Evolutionary conservation across 2,888 invertebrate genomes (phyloP).

Genomic region (Rhamphomyia laevipes): DNA sequence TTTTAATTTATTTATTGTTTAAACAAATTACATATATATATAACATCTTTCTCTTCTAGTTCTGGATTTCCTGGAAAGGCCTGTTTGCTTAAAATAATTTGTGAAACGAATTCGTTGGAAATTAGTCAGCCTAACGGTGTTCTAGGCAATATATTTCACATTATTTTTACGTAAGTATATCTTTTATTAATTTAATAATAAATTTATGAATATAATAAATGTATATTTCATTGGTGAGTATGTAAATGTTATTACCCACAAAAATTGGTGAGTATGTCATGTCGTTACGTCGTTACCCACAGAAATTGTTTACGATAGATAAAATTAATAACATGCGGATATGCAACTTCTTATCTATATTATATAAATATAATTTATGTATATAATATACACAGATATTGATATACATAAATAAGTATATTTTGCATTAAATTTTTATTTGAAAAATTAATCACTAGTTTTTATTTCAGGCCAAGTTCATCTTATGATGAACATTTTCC

Average conservation of each 20-base stretch:
- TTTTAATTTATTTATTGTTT: conserved; percentile 18
- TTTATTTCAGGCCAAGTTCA: neutral
- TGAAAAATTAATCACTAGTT: neutral
- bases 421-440: too few relatives aligned
- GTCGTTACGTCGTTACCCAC: too few relatives aligned
- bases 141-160: conserved; percentile 51
- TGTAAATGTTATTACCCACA: too few relatives aligned
- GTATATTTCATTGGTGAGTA: too few relatives aligned
- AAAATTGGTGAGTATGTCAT: too few relatives aligned
- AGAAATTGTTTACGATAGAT: neutral
- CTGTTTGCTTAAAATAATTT: conserved; percentile 54
- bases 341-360: too few relatives aligned
- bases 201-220: too few relatives aligned
- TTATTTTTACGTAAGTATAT: conserved; percentile 53
- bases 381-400: too few relatives aligned
- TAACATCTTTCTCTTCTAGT: conserved; percentile 32
- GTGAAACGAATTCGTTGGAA: conserved; percentile 44
- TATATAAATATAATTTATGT: too few relatives aligned
- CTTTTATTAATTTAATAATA: too few relatives aligned
- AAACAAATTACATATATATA: conserved; percentile 16
- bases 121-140: conserved; percentile 45
- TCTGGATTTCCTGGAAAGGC: conserved; percentile 44
- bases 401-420: too few relatives aligned
- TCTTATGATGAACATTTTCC: neutral
- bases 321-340: neutral